Conservation (phyloP, 2,113 vertebrate genomes). For the Nipponia nippon region DNA sequence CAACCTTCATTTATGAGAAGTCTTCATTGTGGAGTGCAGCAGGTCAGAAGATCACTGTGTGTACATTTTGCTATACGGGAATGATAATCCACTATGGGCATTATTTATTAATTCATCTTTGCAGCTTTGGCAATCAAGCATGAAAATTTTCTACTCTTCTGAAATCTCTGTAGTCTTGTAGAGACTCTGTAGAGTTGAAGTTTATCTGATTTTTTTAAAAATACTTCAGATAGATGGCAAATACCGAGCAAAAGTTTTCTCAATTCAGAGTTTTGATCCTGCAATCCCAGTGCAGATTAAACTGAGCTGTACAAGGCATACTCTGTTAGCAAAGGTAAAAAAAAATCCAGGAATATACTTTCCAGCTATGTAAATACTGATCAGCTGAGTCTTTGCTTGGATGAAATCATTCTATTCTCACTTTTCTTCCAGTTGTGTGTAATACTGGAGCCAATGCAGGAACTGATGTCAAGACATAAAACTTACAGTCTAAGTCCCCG, state of each 20-base stretch:
- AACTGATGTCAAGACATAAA: conserved; percentile 99
- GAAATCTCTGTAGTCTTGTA: background rate
- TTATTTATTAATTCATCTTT: conserved; percentile 10
- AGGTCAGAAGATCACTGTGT: background rate
- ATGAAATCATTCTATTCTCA: background rate
- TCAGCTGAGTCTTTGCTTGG: background rate
- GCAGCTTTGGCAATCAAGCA: background rate
- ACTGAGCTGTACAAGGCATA: background rate
- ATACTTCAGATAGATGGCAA: background rate
- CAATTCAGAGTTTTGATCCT: background rate
- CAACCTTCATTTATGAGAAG: background rate
- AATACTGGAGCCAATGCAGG: conserved; percentile 99
- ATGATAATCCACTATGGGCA: background rate
- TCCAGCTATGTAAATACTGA: background rate
- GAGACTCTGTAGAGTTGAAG: background rate
- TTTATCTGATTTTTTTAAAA: background rate
- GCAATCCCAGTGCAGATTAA: background rate
- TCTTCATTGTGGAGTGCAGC: background rate
- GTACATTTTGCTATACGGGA: background rate
- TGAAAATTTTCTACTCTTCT: background rate
- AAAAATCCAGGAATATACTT: background rate
- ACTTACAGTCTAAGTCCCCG: conserved; percentile 98
- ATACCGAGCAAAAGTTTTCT: background rate
- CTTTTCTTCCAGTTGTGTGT: conserved; percentile 90
- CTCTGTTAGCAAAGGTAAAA: background rate